Base-by-base conservation (phyloP, 2,888 invertebrate species). In the Amphipyra berbera region DNA sequence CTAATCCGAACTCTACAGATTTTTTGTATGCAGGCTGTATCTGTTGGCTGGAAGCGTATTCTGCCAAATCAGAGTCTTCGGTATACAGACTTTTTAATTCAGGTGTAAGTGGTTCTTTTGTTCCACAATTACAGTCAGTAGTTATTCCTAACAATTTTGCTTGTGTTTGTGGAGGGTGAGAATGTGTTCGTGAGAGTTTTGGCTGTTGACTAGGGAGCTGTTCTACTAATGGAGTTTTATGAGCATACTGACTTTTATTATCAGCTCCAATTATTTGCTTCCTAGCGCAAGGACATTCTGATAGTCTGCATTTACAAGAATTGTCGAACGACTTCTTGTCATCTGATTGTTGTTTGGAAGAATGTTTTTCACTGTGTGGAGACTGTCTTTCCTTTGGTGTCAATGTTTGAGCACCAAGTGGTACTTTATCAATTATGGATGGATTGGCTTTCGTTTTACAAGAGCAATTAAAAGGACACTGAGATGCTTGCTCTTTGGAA, bases 381-480 rank as follows among this genome's bases (percentile, higher is more conserved):
- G n/a, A n/a, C n/a, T n/a, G n/a, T n/a, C n/a, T n/a, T n/a, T n/a
- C n/a, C n/a, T n/a, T n/a, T n/a, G n/a, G n/a, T n/a, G n/a, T n/a
- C n/a, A n/a, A n/a, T n/a, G n/a, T n/a, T n/a, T n/a, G n/a, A n/a
- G n/a, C n/a, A n/a, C n/a, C n/a, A n/a, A n/a, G n/a, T 30, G 27
- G 27, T 30, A 5, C 27, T 6, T 9, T 49, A 27, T 14, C 1
- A 15, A 15, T 33, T 8, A 14, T 13, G 12, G 1, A 33, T 6
- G 3, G 7, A 12, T 44, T 41, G 2, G 6, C 1, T n/a, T 14
- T 35, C 12, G 35, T 1, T 14, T 0, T 5, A 42, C 35, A 44
- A 8, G 42, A n/a, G 10, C 42, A 44, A 1, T 49, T n/a, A 44
- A 9, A 33, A 37, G n/a, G 30, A 50, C 49, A 50, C 30, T 61